Evolutionary conservation across 2,888 invertebrate genomes (phyloP).

Genomic region (Thymelicus lineola): DNA sequence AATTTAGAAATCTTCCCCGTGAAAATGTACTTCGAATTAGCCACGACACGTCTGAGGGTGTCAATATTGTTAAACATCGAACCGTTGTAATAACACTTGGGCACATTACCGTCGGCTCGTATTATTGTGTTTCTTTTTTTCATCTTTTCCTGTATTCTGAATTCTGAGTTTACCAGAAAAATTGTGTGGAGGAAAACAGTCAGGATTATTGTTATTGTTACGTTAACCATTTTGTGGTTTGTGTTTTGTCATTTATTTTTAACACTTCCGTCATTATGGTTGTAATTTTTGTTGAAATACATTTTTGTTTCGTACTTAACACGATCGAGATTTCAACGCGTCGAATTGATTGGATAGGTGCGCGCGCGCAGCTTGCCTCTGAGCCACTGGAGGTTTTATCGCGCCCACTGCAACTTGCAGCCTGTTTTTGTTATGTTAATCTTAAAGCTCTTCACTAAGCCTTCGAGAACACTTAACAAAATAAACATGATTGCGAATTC

Average conservation of each 20-base stretch:
- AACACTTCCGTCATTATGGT: slow-evolving; percentile 20
- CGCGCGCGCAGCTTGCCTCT: slow-evolving; percentile 77
- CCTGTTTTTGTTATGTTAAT: slow-evolving; percentile 74
- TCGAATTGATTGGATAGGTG: slow-evolving; percentile 42
- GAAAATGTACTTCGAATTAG: slow-evolving; percentile 76
- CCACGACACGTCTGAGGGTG: slow-evolving; percentile 68
- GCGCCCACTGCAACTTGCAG: slow-evolving; percentile 70
- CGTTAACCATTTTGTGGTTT: slow-evolving; percentile 60
- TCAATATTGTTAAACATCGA: slow-evolving; percentile 75
- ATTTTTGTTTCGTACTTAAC: slow-evolving; percentile 4
- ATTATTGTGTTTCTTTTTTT: slow-evolving; percentile 78
- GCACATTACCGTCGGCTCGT: slow-evolving; percentile 67
- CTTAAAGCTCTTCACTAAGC: slow-evolving; percentile 66
- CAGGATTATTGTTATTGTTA: slow-evolving; percentile 42
- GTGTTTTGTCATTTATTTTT: slow-evolving; percentile 35
- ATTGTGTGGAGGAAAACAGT: slow-evolving; percentile 51
- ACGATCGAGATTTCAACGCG: slow-evolving; percentile 28
- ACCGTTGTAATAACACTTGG: slow-evolving; percentile 69
- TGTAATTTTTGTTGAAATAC: slow-evolving; percentile 31
- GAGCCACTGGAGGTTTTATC: slow-evolving; percentile 79
- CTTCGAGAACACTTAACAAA: slow-evolving; percentile 68
- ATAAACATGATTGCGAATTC: slow-evolving; percentile 43
- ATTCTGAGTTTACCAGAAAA: slow-evolving; percentile 62
- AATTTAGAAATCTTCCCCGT: slow-evolving; percentile 80
- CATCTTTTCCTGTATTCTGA: slow-evolving; percentile 73